These are phyloP conservation scores for Drosophila gaucha DNA, from an alignment of 2,888 invertebrate genomes.

Conservation along the genomic window DNA sequence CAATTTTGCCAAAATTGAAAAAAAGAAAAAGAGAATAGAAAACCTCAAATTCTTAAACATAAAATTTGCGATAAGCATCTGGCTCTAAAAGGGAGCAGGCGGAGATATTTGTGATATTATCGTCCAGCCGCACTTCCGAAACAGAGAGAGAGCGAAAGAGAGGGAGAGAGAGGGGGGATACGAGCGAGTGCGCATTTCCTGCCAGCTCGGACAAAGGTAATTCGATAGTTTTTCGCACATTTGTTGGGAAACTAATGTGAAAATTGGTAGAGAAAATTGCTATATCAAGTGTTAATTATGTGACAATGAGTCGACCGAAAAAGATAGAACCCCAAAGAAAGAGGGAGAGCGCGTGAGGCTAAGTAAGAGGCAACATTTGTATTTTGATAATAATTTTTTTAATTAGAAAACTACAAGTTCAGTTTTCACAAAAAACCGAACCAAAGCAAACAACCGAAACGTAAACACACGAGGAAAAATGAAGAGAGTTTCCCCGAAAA, in stretches of 20 bases:
- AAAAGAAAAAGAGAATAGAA: constrained; percentile 10
- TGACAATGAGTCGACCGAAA: constrained; percentile 67
- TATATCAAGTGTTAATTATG: constrained; percentile 80
- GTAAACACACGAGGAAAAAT: constrained; percentile 41
- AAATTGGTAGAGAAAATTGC: constrained; percentile 63
- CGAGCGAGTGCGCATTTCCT: constrained; percentile 66
- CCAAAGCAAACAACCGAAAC: constrained; percentile 71
- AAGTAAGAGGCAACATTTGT: constrained; percentile 22
- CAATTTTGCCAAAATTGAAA: constrained; percentile 52
- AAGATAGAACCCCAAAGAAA: background rate
- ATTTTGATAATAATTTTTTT: constrained; percentile 62
- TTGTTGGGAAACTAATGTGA: constrained; percentile 44
- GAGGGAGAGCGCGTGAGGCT: background rate
- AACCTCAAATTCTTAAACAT: constrained; percentile 23
- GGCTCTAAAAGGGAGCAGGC: constrained; percentile 1
- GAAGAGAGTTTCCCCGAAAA: constrained; percentile 58
- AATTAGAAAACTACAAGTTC: constrained; percentile 77
- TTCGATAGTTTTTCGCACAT: constrained; percentile 77
- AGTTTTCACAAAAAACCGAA: constrained; percentile 57
- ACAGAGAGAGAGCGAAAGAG: background rate
- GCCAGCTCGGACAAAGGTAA: constrained; percentile 55
- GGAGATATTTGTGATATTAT: constrained; percentile 55
- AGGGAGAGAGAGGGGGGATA: background rate
- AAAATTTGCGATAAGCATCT: constrained; percentile 41
- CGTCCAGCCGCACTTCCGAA: constrained; percentile 61